Base-by-base conservation (phyloP, 2,113 vertebrate genomes). In the Bucco capensis region DNA sequence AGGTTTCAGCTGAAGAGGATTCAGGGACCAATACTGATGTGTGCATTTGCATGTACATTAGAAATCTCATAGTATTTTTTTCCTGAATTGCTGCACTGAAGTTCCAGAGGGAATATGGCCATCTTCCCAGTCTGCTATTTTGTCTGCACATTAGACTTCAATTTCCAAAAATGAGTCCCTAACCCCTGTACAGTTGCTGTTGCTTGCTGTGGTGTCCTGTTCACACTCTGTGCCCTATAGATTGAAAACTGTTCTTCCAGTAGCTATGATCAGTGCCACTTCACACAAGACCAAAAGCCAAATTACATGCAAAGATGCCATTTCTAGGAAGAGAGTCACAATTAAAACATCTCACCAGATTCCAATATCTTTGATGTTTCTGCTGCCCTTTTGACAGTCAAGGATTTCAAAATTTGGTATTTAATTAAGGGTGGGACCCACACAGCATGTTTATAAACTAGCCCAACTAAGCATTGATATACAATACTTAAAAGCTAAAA, bases 1-100 rank as follows among this genome's bases (percentile, higher is more conserved):
- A 94, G 83, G 83, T 80, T 85, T 60, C 78, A 89, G 51, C 79
- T 94, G 77, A 83, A 90, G 67, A 94, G 53, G 38, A 75, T 72
- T 65, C n/a, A 69, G 89, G 61, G 73, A 80, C 51, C 67, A 76
- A 89, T 83, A 87, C 54, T 58, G 49, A 94, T 64, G 33, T 66
- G 35, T 93, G 72, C 30, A 47, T 89, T 74, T 56, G 17, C 33
- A 84, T 44, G 62, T 22, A 61, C 47, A 49, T 78, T 49, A 83
- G 50, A 86, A 72, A 93, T 67, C 65, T 88, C 50, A 74, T 24
- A 27, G 14, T 42, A 49, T 37, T 72, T 83, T 89, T 90, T 89
- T 86, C 69, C 53, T 62, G 30, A 75, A 74, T 38, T 65, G 25
- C 33, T 89, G 24, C 42, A 62, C 1, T 70, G 30, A 84, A 51